phyloP scores from a whole-genome alignment of 1,140 invertebrate genomes.

The Tetramorium alpestre region DNA sequence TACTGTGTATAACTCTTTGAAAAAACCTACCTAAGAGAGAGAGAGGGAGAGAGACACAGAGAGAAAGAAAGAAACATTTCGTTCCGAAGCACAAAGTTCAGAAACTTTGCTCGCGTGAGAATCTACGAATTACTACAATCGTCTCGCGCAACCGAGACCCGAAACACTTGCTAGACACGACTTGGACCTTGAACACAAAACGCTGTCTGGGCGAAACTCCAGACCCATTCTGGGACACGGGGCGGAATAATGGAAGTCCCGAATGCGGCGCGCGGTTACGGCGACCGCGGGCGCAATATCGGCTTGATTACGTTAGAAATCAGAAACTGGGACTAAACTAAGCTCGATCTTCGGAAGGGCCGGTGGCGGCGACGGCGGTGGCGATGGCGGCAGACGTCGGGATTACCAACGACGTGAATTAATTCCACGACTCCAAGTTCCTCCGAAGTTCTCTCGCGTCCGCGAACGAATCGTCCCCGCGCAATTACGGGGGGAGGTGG shows the following conservation, averaged over 20 bases:
- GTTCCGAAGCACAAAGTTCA: neutral
- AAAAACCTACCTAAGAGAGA: neutral
- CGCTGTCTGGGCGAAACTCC: slow-evolving; percentile 32
- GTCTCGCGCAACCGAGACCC: neutral
- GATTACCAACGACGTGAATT: slow-evolving; percentile 52
- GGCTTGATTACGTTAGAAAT: slow-evolving; percentile 66
- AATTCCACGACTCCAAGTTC: slow-evolving; percentile 25
- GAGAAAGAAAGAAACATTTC: neutral
- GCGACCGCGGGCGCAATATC: slow-evolving; percentile 37
- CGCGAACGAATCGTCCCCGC: slow-evolving; percentile 41
- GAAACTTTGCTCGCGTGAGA: neutral
- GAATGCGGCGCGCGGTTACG: slow-evolving; percentile 1
- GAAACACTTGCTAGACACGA: slow-evolving; percentile 11
- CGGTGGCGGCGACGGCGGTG: neutral
- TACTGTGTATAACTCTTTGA: neutral
- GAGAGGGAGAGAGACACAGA: too few relatives aligned
- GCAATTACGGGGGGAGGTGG: slow-evolving; percentile 19
- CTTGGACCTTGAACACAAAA: slow-evolving; percentile 38
- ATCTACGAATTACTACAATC: neutral
- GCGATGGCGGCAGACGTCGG: slow-evolving; percentile 13
- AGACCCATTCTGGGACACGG: slow-evolving; percentile 13
- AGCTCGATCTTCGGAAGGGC: slow-evolving; percentile 22
- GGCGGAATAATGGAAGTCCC: slow-evolving; percentile 37
- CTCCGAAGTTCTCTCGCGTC: slow-evolving; percentile 33
- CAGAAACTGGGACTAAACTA: slow-evolving; percentile 52